Conservation (phyloP, 2,797 vertebrate genomes). For the Nannoperca obscura region DNA sequence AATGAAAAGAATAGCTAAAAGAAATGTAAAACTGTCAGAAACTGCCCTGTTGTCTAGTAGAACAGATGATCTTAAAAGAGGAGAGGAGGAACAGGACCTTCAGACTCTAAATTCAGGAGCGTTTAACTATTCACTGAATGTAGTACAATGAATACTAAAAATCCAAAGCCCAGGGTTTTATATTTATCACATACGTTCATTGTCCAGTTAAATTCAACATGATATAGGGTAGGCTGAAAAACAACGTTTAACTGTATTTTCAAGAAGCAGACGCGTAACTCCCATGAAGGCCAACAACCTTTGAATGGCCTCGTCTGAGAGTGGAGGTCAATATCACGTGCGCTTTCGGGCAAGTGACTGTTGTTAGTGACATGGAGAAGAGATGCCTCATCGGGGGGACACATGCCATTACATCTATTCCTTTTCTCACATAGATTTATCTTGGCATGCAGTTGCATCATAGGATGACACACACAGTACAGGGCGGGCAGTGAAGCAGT, state of each 20-base stretch:
- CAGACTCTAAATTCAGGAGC: slow-evolving; percentile 21
- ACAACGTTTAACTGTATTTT: slow-evolving; percentile 7
- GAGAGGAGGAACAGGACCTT: slow-evolving; percentile 3
- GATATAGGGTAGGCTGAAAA: neutral
- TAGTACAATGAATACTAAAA: slow-evolving; percentile 16
- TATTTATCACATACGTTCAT: slow-evolving; percentile 11
- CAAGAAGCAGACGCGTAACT: neutral
- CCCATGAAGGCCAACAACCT: slow-evolving; percentile 19
- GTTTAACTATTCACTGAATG: slow-evolving; percentile 8
- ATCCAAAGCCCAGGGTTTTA: slow-evolving; percentile 6
- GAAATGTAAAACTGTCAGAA: neutral
- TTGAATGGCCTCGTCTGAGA: neutral
- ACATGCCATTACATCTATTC: slow-evolving; percentile 13
- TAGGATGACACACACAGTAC: neutral
- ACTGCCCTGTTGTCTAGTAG: neutral
- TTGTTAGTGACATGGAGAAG: slow-evolving; percentile 36
- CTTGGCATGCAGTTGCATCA: slow-evolving; percentile 44
- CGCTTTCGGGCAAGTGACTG: neutral
- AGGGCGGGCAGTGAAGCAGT: slow-evolving; percentile 1
- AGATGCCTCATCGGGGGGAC: slow-evolving; percentile 23
- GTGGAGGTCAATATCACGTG: slow-evolving; percentile 7
- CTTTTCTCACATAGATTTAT: slow-evolving; percentile 17
- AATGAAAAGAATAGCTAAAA: slow-evolving; percentile 17
- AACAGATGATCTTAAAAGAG: slow-evolving; percentile 20
- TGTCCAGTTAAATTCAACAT: slow-evolving; percentile 6